Evolutionary conservation across 2,888 invertebrate genomes (phyloP).

Genomic region (Anoplius nigerrimus): DNA sequence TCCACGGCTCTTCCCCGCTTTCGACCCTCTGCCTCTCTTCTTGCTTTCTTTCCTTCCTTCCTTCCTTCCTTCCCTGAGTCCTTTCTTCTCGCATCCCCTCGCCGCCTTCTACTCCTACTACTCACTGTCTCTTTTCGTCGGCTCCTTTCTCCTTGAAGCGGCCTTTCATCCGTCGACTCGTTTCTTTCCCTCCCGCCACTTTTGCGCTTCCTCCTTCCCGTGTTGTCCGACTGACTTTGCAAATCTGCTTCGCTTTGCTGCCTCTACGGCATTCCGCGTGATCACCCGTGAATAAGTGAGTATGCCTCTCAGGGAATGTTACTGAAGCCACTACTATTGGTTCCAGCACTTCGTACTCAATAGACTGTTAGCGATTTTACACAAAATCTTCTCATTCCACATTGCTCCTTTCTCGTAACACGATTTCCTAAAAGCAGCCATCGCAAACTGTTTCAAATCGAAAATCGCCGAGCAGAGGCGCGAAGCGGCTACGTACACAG

Average conservation of each 20-base stretch:
- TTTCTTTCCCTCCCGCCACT: not conserved
- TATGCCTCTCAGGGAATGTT: conserved; percentile 21
- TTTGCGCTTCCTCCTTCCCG: conserved; percentile 14
- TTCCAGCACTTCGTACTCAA: too few relatives aligned
- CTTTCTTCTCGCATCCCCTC: conserved; percentile 23
- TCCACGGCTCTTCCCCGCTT: conserved; percentile 32
- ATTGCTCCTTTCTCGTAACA: too few relatives aligned
- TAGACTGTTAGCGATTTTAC: too few relatives aligned
- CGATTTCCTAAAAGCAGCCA: too few relatives aligned
- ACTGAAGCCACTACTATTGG: too few relatives aligned
- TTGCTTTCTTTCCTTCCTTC: conserved; percentile 29
- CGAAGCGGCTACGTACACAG: too few relatives aligned
- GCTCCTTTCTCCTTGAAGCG: conserved; percentile 9
- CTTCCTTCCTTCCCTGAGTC: conserved; percentile 21
- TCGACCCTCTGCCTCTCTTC: conserved; percentile 32
- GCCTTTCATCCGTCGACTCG: conserved; percentile 13
- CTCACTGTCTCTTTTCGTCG: conserved; percentile 16
- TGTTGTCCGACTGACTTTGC: conserved; percentile 30
- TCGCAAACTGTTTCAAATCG: too few relatives aligned
- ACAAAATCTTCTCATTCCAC: too few relatives aligned
- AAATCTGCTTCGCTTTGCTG: conserved; percentile 13
- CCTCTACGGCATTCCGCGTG: conserved; percentile 26
- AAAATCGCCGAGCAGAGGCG: too few relatives aligned
- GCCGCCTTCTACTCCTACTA: conserved; percentile 32
- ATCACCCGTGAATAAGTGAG: not conserved